Percentiles rank a stretch among this genome's conserved stretches.
These are phyloP conservation scores for Rhodophaea formosa DNA, from an alignment of 2,888 invertebrate genomes.

Conservation along the genomic window DNA sequence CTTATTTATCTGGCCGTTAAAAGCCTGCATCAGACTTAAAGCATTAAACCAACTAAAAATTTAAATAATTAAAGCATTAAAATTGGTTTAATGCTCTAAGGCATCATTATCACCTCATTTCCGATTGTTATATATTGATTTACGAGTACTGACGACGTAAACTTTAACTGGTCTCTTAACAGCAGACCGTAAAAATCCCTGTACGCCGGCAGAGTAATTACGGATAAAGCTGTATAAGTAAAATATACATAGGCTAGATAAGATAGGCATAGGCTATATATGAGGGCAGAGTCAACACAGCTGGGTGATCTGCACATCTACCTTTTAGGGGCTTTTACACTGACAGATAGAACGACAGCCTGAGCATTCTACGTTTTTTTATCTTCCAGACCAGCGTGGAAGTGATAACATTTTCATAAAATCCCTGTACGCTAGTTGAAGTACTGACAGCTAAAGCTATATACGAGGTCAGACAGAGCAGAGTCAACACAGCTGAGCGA, in stretches of 20 bases:
- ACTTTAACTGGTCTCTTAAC: conserved; percentile 31
- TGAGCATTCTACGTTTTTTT: no score
- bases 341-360: no score
- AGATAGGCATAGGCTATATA: no score
- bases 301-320: no score
- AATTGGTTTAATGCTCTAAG: no score
- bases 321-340: background rate
- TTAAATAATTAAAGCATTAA: no score
- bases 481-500: conserved; percentile 19
- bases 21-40: conserved; percentile 14
- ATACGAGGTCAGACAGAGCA: conserved; percentile 24
- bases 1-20: background rate
- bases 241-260: no score
- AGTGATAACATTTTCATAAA: no score
- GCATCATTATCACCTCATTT: conserved; percentile 17
- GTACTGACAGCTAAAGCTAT: conserved; percentile 27
- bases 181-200: conserved; percentile 19
- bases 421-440: conserved; percentile 20
- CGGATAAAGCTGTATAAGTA: conserved; percentile 5
- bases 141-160: conserved; percentile 16
- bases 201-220: conserved; percentile 23
- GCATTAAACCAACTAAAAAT: no score
- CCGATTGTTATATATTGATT: conserved; percentile 20
- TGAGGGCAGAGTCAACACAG: no score
- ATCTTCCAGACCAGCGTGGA: no score